Base-by-base conservation (phyloP, 2,113 vertebrate species). In the Megalops atlanticus region DNA sequence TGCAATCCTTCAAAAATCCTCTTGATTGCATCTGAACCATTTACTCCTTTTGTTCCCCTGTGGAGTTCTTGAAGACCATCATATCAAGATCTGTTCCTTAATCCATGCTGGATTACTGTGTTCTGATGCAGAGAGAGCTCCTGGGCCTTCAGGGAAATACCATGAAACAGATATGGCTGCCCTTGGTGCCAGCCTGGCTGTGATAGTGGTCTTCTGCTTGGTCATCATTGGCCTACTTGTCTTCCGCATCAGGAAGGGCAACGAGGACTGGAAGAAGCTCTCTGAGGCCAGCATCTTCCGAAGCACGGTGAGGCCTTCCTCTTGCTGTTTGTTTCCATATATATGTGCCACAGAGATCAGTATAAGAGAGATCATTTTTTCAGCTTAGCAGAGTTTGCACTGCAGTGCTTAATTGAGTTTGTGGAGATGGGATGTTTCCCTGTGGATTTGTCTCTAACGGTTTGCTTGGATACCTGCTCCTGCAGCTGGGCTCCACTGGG, bases 121-220 rank as follows among this genome's bases (percentile, higher is more conserved):
- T 40, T 76, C 52, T 36, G 81, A 16, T 85, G 39, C 78, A 90
- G 70, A 3, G 0, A 18, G 39, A 0, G 79, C n/a, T 35, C 8
- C 33, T 2, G 0, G 18, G 1, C 75, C 73, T 0, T 0, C 49
- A 0, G 89, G 89, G 3, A 64, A 12, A 1, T 91, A 80, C 18
- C 73, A 83, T 7, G 1, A 54, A 0, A 79, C 16, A 41, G 92
- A 96, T n/a, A 96, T 97, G 95, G 92, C 84, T 0, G 80, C 90
- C 2, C 49, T 97, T 0, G 95, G 96, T 0, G 95, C 89, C 0
- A 88, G 85, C 0, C 87, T 97, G 78, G 95, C 91, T 4, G 85
- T 88, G 2, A 82, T 95, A 39, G 83, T 97, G n/a, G n/a, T 92
- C 15, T 21, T 95, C 38, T 86, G 84, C 76, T 74, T 96, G 31